Percentiles rank a stretch among this genome's conserved stretches.
phyloP scores from a whole-genome alignment of 2,797 vertebrate genomes.

The Notolepis coatsorum region DNA sequence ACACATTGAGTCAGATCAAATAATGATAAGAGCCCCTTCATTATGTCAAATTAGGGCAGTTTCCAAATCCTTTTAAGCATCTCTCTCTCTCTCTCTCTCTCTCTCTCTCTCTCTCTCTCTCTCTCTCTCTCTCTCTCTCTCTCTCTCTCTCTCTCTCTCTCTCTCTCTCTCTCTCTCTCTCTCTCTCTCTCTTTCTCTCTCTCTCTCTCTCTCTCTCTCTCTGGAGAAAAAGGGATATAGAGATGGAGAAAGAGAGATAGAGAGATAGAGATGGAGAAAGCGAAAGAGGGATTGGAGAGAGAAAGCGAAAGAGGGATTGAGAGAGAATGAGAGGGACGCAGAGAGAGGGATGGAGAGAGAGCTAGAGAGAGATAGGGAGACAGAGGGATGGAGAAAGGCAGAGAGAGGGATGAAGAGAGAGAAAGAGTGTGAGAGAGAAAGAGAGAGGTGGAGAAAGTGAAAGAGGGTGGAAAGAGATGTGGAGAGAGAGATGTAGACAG shows the following conservation, averaged over 20 bases:
- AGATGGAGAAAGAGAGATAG: too few species aligned
- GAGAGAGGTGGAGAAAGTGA: slow-evolving; percentile 19
- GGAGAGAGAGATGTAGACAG: slow-evolving; percentile 12
- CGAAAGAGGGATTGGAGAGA: too few species aligned
- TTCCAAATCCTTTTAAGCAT: too few species aligned
- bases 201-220: too few species aligned
- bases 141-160: background rate
- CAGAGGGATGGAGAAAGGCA: slow-evolving; percentile 52
- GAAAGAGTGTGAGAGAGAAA: slow-evolving; percentile 21
- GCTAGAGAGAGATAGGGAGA: background rate
- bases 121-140: slow-evolving; percentile 10
- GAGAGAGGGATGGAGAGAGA: too few species aligned
- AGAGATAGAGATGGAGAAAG: too few species aligned
- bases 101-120: background rate
- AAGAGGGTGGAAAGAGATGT: slow-evolving; percentile 35
- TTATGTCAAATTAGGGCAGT: too few species aligned
- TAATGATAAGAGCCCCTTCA: background rate
- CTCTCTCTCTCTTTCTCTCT: slow-evolving; percentile 41
- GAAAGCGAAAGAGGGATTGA: too few species aligned
- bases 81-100: background rate
- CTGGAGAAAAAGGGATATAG: too few species aligned
- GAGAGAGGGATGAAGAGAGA: slow-evolving; percentile 38
- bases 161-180: slow-evolving; percentile 1
- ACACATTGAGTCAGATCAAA: background rate
- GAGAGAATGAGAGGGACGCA: too few species aligned